Conservation (phyloP, 2,888 invertebrate genomes). For the Xylophagus ater region DNA sequence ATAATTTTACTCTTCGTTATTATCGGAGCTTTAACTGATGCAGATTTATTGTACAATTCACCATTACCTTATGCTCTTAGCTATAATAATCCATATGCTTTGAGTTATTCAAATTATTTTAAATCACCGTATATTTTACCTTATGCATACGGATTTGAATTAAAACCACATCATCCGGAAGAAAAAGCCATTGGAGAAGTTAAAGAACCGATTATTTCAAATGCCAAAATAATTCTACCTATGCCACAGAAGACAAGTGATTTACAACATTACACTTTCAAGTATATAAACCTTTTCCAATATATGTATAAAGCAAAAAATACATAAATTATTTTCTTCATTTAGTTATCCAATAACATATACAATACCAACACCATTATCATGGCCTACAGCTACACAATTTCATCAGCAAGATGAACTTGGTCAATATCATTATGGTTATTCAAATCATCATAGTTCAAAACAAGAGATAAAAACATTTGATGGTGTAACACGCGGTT, state of each 20-base stretch:
- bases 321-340: neutral
- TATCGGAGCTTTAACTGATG: too few relatives aligned
- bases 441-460: constrained; percentile 43
- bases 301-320: neutral
- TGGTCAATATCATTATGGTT: constrained; percentile 46
- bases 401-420: constrained; percentile 45
- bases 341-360: constrained; percentile 14
- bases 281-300: neutral
- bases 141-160: neutral
- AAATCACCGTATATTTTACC: neutral
- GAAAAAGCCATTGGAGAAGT: neutral
- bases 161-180: constrained; percentile 1
- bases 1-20: too few relatives aligned
- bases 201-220: neutral
- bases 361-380: constrained; percentile 14
- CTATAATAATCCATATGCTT: too few relatives aligned
- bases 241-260: neutral
- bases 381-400: constrained; percentile 28
- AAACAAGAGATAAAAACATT: constrained; percentile 42
- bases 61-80: neutral
- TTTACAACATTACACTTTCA: neutral
- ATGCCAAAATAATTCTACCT: too few relatives aligned
- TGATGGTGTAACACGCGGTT: constrained; percentile 44
- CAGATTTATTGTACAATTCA: too few relatives aligned
- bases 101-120: too few relatives aligned